Evolutionary conservation across 2,113 vertebrate species (phyloP), one percentile per base, ranked within the genome.

Genomic region (Cyanistes caeruleus): DNA sequence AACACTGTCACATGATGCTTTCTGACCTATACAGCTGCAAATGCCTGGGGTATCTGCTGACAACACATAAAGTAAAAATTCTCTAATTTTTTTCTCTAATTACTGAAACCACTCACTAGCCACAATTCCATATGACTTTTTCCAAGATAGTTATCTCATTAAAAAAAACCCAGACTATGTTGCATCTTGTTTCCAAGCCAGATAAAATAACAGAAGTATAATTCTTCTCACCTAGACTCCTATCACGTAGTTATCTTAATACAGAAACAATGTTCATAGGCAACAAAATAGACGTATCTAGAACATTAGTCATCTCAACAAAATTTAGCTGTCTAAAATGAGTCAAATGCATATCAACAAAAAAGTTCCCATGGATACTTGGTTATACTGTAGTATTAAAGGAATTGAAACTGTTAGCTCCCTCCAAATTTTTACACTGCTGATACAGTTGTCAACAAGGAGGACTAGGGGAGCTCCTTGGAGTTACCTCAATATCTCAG

Each of bases 131-230:
- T 25, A n/a, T 31, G 5, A 25, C 2, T 22, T 67, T 60, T 48
- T 84, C 14, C 51, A 44, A 65, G 14, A 70, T 9, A 11, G 6
- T 10, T 46, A 64, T 77, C 5, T 27, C 31, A 35, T 5, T 31
- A 3, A 11, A 35, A 37, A 35, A 51, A 9, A 0, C 1, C 9
- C 24, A 24, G 52, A 64, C 1, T 6, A 8, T 3, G 1, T 20
- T 55, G 25, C 8, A 31, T 73, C 52, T 60, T 2, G 1, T 18
- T 89, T 60, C 30, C 31, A 78, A 60, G 23, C 0, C 21, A 82
- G 27, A 78, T 4, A 48, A 91, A 60, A 53, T 13, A 55, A 43
- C 3, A 48, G 7, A 8, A 85, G 3, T 53, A 3, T 13, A 63
- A 46, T 51, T 76, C 22, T 92, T 74, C 15, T 83, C 11, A 33